Evolutionary conservation across 2,797 vertebrate species (phyloP).

Genomic region (Phylloscopus collybita): DNA sequence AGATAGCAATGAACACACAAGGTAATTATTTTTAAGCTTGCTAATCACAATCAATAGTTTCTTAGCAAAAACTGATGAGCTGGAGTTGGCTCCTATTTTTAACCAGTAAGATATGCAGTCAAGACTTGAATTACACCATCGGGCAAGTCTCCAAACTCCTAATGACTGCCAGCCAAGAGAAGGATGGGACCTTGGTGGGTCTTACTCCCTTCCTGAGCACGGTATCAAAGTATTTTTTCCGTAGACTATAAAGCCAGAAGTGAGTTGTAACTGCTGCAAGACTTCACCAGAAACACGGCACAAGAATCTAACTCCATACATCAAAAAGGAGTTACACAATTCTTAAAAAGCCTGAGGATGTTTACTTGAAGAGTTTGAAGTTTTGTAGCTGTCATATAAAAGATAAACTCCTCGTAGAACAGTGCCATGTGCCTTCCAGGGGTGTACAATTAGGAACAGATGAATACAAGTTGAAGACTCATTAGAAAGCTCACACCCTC

Average conservation of each 20-base stretch:
- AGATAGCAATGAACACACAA: constrained; percentile 69
- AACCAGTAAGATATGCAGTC: constrained; percentile 62
- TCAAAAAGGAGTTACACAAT: constrained; percentile 14
- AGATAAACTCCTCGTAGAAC: not conserved
- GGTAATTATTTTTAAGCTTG: constrained; percentile 73
- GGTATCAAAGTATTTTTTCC: not conserved
- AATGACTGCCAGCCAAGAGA: constrained; percentile 52
- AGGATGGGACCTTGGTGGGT: constrained; percentile 32
- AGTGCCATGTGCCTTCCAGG: constrained; percentile 22
- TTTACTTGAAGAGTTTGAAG: constrained; percentile 28
- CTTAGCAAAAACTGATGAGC: constrained; percentile 71
- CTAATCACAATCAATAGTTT: constrained; percentile 73
- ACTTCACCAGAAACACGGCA: not conserved
- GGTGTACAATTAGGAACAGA: not conserved
- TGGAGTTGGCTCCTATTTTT: constrained; percentile 71
- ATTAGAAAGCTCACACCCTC: not conserved
- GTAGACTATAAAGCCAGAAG: not conserved
- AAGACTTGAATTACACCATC: constrained; percentile 57
- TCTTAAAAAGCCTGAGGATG: not conserved
- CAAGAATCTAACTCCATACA: not conserved
- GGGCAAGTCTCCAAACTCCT: constrained; percentile 57
- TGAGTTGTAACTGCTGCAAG: not conserved
- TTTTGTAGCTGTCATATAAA: constrained; percentile 1
- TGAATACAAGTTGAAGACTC: not conserved
- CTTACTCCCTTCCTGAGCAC: not conserved